phyloP scores from a whole-genome alignment of 2,113 vertebrate species.

The Lagenorhynchus albirostris region DNA sequence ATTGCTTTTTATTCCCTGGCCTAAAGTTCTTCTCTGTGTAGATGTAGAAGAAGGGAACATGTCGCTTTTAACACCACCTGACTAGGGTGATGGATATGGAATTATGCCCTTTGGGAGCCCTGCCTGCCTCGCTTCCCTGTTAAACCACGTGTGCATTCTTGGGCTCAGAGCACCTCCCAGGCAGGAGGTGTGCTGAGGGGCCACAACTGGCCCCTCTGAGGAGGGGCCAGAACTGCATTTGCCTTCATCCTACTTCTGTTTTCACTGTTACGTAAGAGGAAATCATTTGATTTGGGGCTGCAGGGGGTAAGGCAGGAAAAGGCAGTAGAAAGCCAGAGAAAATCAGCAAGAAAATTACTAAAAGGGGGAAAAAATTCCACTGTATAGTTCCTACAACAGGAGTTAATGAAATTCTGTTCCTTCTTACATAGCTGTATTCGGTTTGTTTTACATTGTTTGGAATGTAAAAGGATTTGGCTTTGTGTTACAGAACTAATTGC shows the following conservation, averaged over 20 bases:
- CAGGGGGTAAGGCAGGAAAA: neutral
- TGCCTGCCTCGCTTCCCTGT: neutral
- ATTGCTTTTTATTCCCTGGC: neutral
- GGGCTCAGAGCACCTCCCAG: neutral
- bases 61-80: neutral
- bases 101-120: neutral
- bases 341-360: conserved; percentile 53
- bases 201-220: no score
- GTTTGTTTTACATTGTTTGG: conserved; percentile 73
- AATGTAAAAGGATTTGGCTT: conserved; percentile 75
- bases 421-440: conserved; percentile 42
- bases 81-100: neutral
- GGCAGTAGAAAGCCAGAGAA: neutral
- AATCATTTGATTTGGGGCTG: conserved; percentile 49
- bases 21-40: neutral
- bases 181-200: no score
- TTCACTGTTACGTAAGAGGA: neutral
- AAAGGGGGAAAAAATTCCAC: neutral
- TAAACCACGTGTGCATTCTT: neutral
- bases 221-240: neutral
- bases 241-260: neutral
- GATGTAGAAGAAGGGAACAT: neutral
- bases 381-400: conserved; percentile 12
- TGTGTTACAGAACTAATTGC: conserved; percentile 77
- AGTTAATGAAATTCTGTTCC: conserved; percentile 58